Conservation (phyloP, 2,888 invertebrate species). For the Coenonympha arcania region DNA sequence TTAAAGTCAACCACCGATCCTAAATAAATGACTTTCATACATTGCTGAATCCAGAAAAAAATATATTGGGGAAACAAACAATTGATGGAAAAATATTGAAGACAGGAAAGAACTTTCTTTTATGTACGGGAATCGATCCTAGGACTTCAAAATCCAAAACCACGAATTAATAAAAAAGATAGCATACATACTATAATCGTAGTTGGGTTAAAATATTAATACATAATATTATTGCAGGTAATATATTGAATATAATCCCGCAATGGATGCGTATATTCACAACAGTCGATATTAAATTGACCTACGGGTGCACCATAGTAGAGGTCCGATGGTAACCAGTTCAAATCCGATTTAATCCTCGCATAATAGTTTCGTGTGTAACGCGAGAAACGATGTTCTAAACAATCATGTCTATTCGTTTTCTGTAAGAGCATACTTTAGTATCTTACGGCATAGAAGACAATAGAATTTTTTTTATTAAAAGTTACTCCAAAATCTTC, state of each 20-base stretch:
- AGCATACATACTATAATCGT: too few species aligned
- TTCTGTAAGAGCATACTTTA: too few species aligned
- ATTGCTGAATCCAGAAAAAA: background rate
- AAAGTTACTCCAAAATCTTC: too few species aligned
- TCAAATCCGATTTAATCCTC: conserved; percentile 23
- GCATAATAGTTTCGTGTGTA: conserved; percentile 24
- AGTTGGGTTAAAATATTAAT: too few species aligned
- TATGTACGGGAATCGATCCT: too few species aligned
- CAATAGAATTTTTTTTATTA: too few species aligned
- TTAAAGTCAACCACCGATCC: background rate
- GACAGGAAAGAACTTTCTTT: too few species aligned
- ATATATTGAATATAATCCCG: background rate
- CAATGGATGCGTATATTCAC: background rate
- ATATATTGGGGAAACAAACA: background rate
- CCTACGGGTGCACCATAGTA: background rate
- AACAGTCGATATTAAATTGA: background rate
- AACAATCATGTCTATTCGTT: background rate
- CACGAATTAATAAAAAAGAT: too few species aligned
- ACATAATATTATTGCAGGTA: too few species aligned
- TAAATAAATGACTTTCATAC: background rate
- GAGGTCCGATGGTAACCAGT: background rate
- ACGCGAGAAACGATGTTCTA: conserved; percentile 9
- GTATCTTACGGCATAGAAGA: too few species aligned
- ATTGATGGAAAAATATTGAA: too few species aligned
- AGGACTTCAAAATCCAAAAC: too few species aligned